Conservation (phyloP, 2,113 vertebrate species). For the Oryzias celebensis region DNA sequence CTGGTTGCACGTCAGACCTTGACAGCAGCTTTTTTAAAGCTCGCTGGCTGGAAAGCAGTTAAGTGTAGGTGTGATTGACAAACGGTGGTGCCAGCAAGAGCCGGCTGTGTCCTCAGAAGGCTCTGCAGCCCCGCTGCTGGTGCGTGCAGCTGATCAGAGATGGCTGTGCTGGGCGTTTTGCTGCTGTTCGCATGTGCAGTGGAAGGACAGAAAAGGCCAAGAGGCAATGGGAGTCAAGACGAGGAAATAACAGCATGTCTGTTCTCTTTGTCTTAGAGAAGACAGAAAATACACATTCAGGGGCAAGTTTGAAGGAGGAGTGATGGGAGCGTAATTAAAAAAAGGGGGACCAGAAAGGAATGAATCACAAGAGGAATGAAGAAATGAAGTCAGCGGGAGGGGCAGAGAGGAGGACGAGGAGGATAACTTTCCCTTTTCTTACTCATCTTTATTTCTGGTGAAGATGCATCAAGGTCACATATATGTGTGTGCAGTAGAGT, state of each 20-base stretch:
- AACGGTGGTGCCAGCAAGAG: conserved; percentile 44
- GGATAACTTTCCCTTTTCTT: conserved; percentile 48
- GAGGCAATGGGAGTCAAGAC: conserved; percentile 44
- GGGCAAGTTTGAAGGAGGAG: conserved; percentile 22
- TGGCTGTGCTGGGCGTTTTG: conserved; percentile 63
- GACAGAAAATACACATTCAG: conserved; percentile 24
- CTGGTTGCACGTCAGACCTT: conserved; percentile 36
- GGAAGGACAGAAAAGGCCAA: conserved; percentile 25
- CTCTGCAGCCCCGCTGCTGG: conserved; percentile 24
- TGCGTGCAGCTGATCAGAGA: conserved; percentile 57
- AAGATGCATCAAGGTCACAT: conserved; percentile 56
- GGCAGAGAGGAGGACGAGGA: conserved; percentile 28
- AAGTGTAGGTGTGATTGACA: conserved; percentile 59
- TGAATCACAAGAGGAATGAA: conserved; percentile 41
- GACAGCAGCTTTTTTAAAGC: conserved; percentile 33
- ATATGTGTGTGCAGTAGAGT: conserved; percentile 42
- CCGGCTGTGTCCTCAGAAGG: conserved; percentile 45
- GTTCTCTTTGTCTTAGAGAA: conserved; percentile 47
- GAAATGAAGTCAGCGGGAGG: conserved; percentile 25
- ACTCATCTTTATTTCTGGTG: conserved; percentile 43
- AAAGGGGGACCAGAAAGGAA: conserved; percentile 9
- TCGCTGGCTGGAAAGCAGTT: conserved; percentile 23
- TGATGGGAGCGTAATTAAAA: conserved; percentile 12
- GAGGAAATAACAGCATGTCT: conserved; percentile 32
- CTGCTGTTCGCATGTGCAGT: conserved; percentile 46